Percentiles rank a stretch among this genome's conserved stretches.
phyloP scores from a whole-genome alignment of 2,113 vertebrate genomes.

The Lynx canadensis region DNA sequence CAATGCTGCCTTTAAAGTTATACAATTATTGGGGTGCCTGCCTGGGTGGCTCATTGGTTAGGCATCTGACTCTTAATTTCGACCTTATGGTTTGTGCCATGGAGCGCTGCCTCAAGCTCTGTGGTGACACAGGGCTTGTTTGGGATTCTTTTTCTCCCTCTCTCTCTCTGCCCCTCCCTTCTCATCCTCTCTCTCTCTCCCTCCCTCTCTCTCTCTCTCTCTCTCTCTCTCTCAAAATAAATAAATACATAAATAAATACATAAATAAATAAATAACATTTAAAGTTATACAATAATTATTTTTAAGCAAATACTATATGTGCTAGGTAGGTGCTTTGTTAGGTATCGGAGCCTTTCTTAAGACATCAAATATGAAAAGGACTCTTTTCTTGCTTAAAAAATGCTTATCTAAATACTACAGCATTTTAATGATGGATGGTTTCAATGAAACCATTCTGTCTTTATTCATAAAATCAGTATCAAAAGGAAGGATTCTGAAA shows the following conservation, averaged over 20 bases:
- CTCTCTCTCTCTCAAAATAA: too few relatives aligned
- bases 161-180: too few relatives aligned
- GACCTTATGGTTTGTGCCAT: too few relatives aligned
- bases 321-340: not conserved
- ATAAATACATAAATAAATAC: too few relatives aligned
- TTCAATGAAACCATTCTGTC: not conserved
- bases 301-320: not conserved
- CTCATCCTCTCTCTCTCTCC: too few relatives aligned
- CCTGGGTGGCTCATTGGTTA: too few relatives aligned
- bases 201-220: too few relatives aligned
- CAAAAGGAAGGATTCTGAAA: not conserved
- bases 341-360: not conserved
- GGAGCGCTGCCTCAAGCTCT: too few relatives aligned
- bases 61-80: too few relatives aligned
- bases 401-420: not conserved
- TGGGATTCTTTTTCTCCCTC: too few relatives aligned
- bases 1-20: not conserved
- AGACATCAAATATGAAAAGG: not conserved
- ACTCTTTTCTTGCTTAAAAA: not conserved
- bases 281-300: not conserved
- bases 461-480: not conserved
- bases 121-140: too few relatives aligned
- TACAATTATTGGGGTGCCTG: not conserved
- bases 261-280: too few relatives aligned
- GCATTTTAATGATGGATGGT: not conserved